phyloP scores from a whole-genome alignment of 2,113 vertebrate genomes.

The Diadophis punctatus region DNA sequence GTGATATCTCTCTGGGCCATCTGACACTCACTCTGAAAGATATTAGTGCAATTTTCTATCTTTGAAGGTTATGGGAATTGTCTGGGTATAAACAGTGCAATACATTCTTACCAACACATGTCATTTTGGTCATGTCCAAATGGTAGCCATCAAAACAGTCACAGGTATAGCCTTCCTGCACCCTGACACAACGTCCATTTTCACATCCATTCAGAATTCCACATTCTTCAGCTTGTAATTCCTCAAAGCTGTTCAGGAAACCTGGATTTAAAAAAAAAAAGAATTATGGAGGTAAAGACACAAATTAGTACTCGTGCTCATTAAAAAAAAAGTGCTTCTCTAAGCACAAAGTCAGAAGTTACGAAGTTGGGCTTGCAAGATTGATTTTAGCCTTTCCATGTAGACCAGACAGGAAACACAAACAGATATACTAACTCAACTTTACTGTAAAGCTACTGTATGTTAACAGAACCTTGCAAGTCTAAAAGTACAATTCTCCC shows the following conservation, averaged over 20 bases:
- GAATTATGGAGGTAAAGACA: neutral
- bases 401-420: neutral
- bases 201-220: slow-evolving; percentile 96
- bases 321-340: neutral
- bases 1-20: neutral
- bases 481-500: neutral
- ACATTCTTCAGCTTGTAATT: slow-evolving; percentile 90
- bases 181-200: slow-evolving; percentile 93
- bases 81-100: neutral
- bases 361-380: neutral
- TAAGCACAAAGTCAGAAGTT: neutral
- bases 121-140: slow-evolving; percentile 91
- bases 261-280: slow-evolving; percentile 51
- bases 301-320: neutral
- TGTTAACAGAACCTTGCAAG: neutral
- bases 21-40: neutral
- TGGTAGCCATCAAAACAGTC: slow-evolving; percentile 97
- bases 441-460: neutral
- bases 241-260: slow-evolving; percentile 81
- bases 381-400: neutral
- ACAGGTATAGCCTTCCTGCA: slow-evolving; percentile 96
- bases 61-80: neutral
- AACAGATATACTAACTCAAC: neutral
- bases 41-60: neutral
- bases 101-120: slow-evolving; percentile 83